A percentile compares a stretch with the other conserved stretches of the same genome.
These are phyloP conservation scores for Harpia harpyja DNA, from an alignment of 2,797 vertebrate genomes.

Conservation along the genomic window DNA sequence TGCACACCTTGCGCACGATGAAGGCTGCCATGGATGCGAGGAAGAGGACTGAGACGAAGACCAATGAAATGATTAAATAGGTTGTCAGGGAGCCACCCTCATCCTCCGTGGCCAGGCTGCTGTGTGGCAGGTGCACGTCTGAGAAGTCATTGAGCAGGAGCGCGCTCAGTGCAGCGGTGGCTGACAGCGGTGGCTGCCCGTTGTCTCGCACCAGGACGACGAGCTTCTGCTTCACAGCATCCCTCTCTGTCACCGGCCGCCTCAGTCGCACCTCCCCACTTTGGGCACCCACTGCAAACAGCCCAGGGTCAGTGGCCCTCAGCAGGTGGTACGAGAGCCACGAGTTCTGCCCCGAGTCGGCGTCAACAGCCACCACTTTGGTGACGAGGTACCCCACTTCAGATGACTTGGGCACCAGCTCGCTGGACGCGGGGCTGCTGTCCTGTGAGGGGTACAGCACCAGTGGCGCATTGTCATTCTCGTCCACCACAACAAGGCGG, in stretches of 20 bases:
- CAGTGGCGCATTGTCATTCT: conserved; percentile 71
- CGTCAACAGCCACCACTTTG: conserved; percentile 67
- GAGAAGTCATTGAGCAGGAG: conserved; percentile 47
- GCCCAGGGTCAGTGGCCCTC: conserved; percentile 64
- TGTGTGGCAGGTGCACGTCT: neutral
- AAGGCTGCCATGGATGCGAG: neutral
- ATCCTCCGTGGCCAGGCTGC: neutral
- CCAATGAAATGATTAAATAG: conserved; percentile 8
- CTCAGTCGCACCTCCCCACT: conserved; percentile 63
- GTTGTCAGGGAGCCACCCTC: neutral
- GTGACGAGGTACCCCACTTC: conserved; percentile 54
- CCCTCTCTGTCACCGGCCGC: conserved; percentile 57
- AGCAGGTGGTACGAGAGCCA: conserved; percentile 73
- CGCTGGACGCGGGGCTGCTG: neutral
- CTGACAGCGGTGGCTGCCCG: conserved; percentile 38
- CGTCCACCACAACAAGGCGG: conserved; percentile 60
- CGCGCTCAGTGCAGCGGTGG: neutral
- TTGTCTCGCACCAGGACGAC: conserved; percentile 67
- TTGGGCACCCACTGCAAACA: conserved; percentile 58
- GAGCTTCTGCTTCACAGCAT: conserved; percentile 56
- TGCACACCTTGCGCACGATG: neutral
- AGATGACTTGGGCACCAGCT: conserved; percentile 60
- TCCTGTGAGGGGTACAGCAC: conserved; percentile 66
- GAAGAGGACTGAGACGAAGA: neutral
- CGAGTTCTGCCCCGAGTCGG: conserved; percentile 71